Conservation (phyloP, 2,888 invertebrate species). For the Athalia cordata region DNA sequence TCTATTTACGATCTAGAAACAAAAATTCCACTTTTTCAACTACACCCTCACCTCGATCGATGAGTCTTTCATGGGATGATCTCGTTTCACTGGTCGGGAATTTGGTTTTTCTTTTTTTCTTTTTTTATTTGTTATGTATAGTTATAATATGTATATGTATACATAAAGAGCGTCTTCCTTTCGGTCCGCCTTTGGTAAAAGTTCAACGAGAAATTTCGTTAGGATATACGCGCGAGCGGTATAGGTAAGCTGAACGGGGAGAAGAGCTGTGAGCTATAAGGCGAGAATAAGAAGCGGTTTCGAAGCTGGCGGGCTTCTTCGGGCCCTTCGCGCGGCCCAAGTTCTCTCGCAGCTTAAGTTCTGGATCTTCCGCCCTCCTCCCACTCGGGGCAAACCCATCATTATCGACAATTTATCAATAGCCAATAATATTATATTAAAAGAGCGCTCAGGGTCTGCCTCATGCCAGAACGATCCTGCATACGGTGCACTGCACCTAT, state of each 20-base stretch:
- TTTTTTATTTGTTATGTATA: too few species aligned
- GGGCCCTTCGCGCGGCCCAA: slow-evolving; percentile 50
- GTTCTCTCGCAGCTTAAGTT: slow-evolving; percentile 29
- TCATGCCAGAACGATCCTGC: slow-evolving; percentile 19
- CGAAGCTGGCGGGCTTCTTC: slow-evolving; percentile 45
- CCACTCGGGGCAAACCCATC: slow-evolving; percentile 69
- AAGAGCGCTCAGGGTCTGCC: slow-evolving; percentile 54
- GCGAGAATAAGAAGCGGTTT: slow-evolving; percentile 21
- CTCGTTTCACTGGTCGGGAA: too few species aligned
- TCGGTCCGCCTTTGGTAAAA: slow-evolving; percentile 50
- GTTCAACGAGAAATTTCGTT: slow-evolving; percentile 59
- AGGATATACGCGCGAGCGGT: slow-evolving; percentile 47
- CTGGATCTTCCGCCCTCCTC: slow-evolving; percentile 39
- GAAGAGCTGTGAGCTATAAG: slow-evolving; percentile 5
- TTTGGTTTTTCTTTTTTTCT: too few species aligned
- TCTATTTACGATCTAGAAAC: too few species aligned
- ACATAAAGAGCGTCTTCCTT: too few species aligned
- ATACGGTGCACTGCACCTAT: too few species aligned
- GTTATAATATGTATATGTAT: too few species aligned
- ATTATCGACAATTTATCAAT: slow-evolving; percentile 74
- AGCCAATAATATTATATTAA: slow-evolving; percentile 73
- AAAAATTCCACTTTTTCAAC: too few species aligned
- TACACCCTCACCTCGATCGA: too few species aligned
- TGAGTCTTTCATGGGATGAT: too few species aligned
- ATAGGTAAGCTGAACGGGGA: slow-evolving; percentile 43